Percentiles rank a stretch among this genome's conserved stretches.
phyloP scores from a whole-genome alignment of 2,797 vertebrate species.

The Chrosomus eos region DNA sequence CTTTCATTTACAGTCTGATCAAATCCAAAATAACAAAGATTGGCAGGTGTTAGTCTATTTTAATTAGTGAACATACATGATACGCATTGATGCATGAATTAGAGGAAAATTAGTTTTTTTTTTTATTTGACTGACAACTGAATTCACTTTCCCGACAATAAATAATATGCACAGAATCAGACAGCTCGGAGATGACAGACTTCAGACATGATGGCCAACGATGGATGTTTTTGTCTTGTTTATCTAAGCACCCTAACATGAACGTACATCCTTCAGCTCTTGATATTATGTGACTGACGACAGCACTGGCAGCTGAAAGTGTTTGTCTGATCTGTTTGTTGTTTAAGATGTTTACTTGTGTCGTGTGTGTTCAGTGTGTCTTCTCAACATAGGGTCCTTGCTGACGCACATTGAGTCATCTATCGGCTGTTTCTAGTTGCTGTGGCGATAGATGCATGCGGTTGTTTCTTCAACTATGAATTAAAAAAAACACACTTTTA shows the following conservation, averaged over 20 bases:
- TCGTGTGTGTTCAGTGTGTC: constrained; percentile 10
- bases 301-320: background rate
- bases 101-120: background rate
- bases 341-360: constrained; percentile 14
- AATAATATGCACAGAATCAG: background rate
- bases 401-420: background rate
- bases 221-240: constrained; percentile 25
- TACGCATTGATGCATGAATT: background rate
- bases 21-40: background rate
- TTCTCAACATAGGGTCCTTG: constrained; percentile 25
- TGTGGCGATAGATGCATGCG: background rate
- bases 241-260: background rate
- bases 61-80: background rate
- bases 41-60: background rate
- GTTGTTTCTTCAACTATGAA: background rate
- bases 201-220: background rate
- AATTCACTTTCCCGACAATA: background rate
- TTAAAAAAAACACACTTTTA: background rate
- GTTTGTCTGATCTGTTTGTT: constrained; percentile 14
- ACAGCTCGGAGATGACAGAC: constrained; percentile 1
- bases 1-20: background rate
- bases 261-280: constrained; percentile 12
- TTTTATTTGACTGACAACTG: background rate
- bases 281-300: constrained; percentile 21
- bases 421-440: background rate